phyloP scores from a whole-genome alignment of 2,888 invertebrate genomes.

The Chrysina gloriosa region DNA sequence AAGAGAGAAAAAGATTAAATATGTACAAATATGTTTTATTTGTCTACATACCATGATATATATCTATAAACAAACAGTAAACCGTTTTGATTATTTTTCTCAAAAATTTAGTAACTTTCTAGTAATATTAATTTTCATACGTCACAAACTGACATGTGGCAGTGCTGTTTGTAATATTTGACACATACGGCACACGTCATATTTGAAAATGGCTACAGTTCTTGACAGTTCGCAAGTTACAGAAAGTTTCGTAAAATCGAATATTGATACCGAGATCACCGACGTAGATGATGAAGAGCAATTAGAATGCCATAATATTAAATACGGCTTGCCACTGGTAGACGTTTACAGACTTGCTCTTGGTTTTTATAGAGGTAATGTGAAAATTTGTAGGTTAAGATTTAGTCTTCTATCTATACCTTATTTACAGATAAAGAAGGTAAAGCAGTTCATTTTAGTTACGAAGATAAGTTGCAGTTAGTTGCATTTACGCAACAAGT shows the following conservation, averaged over 20 bases:
- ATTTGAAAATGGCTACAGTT: slow-evolving; percentile 55
- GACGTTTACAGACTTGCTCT: slow-evolving; percentile 91
- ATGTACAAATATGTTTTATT: not conserved
- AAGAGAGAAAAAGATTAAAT: slow-evolving; percentile 28
- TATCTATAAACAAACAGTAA: not conserved
- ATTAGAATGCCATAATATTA: slow-evolving; percentile 54
- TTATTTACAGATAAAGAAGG: slow-evolving; percentile 89
- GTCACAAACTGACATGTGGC: not conserved
- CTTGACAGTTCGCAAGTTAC: slow-evolving; percentile 58
- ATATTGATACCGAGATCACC: slow-evolving; percentile 49
- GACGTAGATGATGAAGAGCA: slow-evolving; percentile 43
- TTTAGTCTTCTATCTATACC: not conserved
- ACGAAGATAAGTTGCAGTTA: slow-evolving; percentile 91
- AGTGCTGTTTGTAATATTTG: not conserved
- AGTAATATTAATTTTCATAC: no score
- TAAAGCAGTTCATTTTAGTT: slow-evolving; percentile 95
- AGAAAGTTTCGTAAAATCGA: slow-evolving; percentile 57
- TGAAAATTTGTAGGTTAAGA: slow-evolving; percentile 36
- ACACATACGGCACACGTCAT: slow-evolving; percentile 35
- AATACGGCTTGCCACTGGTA: slow-evolving; percentile 78
- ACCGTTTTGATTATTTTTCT: no score
- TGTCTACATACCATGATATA: not conserved
- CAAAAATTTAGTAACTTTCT: no score
- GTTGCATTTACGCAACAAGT: slow-evolving; percentile 95
- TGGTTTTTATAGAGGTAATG: slow-evolving; percentile 91